phyloP scores from a whole-genome alignment of 92 coral and sea anemone species.

The Virgularia gustaviana region DNA sequence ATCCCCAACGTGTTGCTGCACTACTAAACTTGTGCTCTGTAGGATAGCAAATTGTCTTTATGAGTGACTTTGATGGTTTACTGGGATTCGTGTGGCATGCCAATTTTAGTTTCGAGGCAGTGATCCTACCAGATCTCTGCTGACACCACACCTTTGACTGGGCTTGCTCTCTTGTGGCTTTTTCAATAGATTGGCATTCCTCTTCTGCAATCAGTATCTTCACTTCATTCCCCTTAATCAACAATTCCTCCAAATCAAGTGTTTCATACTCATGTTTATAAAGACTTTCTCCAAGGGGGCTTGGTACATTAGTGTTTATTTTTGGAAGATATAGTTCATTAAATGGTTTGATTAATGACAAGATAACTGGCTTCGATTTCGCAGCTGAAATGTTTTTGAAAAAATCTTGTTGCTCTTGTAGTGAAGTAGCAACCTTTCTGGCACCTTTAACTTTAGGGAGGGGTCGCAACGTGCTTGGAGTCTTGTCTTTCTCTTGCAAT shows the following conservation, averaged over 20 bases:
- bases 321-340: too few species aligned
- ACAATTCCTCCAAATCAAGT: conserved; percentile 16
- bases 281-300: conserved; percentile 11
- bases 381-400: too few species aligned
- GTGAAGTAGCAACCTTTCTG: too few species aligned
- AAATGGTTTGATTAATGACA: too few species aligned
- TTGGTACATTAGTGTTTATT: conserved; percentile 23
- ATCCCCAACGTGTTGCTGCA: conserved; percentile 54
- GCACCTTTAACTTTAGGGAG: conserved; percentile 8
- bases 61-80: conserved; percentile 41
- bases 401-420: too few species aligned
- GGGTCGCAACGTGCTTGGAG: too few species aligned
- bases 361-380: too few species aligned
- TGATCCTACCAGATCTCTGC: conserved; percentile 45
- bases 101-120: conserved; percentile 42
- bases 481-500: too few species aligned
- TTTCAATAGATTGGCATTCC: conserved; percentile 43
- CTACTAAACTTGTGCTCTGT: conserved; percentile 7
- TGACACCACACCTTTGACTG: conserved; percentile 42
- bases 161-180: conserved; percentile 41
- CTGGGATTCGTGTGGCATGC: conserved; percentile 52
- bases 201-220: conserved; percentile 16
- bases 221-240: conserved; percentile 20
- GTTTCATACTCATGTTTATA: conserved; percentile 4
- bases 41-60: conserved; percentile 48